These are phyloP conservation scores for Phytoseiulus persimilis DNA, from an alignment of 2,888 invertebrate species.

Conservation along the genomic window DNA sequence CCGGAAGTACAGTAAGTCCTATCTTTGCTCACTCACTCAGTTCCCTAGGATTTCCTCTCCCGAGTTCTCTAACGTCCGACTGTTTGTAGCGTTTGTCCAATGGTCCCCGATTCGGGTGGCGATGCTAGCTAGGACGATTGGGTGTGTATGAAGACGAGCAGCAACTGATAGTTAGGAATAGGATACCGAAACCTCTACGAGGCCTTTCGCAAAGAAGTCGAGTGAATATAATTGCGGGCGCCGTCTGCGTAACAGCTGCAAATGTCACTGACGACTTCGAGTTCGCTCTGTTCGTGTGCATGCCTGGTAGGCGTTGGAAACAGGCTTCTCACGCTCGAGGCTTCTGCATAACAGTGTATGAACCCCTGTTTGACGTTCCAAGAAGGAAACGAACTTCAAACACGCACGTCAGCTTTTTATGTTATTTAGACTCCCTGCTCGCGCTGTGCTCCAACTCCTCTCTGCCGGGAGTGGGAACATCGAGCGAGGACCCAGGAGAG, in stretches of 20 bases:
- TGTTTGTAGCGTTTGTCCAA: background rate
- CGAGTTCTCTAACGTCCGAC: background rate
- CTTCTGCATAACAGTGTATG: background rate
- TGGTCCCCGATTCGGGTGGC: background rate
- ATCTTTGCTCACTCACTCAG: background rate
- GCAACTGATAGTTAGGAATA: background rate
- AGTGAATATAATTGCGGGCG: background rate
- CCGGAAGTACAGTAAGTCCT: constrained; percentile 48
- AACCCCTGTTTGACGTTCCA: background rate
- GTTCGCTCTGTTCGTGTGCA: background rate
- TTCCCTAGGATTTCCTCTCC: background rate
- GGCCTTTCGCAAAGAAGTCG: background rate
- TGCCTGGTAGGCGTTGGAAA: background rate
- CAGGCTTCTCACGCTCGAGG: background rate
- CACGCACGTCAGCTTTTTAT: background rate
- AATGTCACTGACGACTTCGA: background rate
- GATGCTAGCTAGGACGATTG: background rate
- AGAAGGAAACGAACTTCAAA: background rate
- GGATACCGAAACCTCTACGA: too few species aligned
- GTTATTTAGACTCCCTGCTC: background rate
- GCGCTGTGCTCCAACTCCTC: too few species aligned
- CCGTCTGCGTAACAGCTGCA: background rate
- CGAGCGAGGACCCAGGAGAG: too few species aligned
- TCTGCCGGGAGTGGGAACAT: too few species aligned
- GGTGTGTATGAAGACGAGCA: background rate